A percentile compares a stretch with the other conserved stretches of the same genome.
Conservation (phyloP, 2,113 vertebrate genomes). For the Poeciliopsis retropinna region DNA sequence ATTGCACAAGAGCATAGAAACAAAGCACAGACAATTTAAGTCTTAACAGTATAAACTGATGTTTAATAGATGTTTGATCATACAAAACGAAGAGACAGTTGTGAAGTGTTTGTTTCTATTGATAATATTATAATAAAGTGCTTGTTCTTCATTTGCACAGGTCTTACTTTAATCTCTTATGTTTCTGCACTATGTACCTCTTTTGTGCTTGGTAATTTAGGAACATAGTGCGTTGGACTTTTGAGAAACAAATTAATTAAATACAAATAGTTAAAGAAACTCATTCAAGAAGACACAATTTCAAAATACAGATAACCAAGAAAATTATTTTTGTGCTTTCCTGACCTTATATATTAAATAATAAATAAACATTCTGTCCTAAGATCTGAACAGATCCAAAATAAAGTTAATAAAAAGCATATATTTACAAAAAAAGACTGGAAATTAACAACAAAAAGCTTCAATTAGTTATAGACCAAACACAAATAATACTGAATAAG, state of each 20-base stretch:
- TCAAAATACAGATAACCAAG: conserved; percentile 41
- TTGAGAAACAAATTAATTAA: conserved; percentile 12
- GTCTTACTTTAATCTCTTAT: conserved; percentile 28
- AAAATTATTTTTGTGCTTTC: conserved; percentile 26
- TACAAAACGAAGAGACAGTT: conserved; percentile 65
- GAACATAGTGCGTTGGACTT: conserved; percentile 27
- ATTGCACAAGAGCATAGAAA: conserved; percentile 20
- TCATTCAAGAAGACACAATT: conserved; percentile 51
- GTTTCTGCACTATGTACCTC: not conserved
- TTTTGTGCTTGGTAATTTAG: conserved; percentile 23
- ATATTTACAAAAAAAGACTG: conserved; percentile 65
- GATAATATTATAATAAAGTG: conserved; percentile 69
- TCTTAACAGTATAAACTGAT: conserved; percentile 36
- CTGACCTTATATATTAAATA: conserved; percentile 30
- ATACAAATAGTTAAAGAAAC: conserved; percentile 36
- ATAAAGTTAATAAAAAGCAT: conserved; percentile 42
- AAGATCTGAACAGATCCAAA: conserved; percentile 47
- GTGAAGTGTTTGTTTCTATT: conserved; percentile 52
- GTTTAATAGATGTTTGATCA: conserved; percentile 65
- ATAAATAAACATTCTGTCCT: conserved; percentile 9
- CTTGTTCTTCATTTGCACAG: conserved; percentile 51
- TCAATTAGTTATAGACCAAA: conserved; percentile 28
- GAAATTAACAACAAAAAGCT: conserved; percentile 44
- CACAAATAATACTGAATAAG: conserved; percentile 44
- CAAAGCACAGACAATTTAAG: conserved; percentile 32